Conservation (phyloP, 2,888 invertebrate genomes). For the Leptogaster cylindrica region DNA sequence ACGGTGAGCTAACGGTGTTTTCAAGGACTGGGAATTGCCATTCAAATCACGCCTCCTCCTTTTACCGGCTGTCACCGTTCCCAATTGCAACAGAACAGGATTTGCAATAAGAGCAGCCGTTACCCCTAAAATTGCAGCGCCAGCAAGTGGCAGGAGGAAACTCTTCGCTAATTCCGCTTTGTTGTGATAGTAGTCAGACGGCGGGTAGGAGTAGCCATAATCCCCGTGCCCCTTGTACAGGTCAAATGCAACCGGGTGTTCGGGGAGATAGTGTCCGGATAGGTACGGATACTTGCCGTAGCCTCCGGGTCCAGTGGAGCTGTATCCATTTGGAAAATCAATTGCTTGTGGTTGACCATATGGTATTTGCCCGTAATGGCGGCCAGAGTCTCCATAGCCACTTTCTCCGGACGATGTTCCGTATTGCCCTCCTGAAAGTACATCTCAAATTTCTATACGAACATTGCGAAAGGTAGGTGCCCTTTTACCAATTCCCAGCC, state of each 20-base stretch:
- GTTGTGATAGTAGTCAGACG: conserved; percentile 27
- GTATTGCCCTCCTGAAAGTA: conserved; percentile 14
- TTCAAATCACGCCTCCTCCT: conserved; percentile 14
- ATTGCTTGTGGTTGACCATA: conserved; percentile 50
- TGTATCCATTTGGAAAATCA: conserved; percentile 48
- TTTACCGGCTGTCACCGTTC: conserved; percentile 66
- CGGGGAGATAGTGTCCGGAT: conserved; percentile 25
- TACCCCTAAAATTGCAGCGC: conserved; percentile 80
- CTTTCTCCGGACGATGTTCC: not conserved
- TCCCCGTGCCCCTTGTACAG: conserved; percentile 46
- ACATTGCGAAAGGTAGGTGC: not conserved
- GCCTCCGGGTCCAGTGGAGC: conserved; percentile 17
- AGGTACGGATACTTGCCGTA: not conserved
- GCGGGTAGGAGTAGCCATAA: conserved; percentile 35
- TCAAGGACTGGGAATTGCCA: not conserved
- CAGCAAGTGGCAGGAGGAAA: conserved; percentile 75
- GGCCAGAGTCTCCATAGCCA: not conserved
- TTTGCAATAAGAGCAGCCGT: conserved; percentile 80
- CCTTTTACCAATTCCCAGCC: conserved; percentile 13
- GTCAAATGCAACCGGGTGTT: conserved; percentile 35
- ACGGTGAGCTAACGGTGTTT: conserved; percentile 12
- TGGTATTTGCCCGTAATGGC: conserved; percentile 35
- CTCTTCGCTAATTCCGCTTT: conserved; percentile 64
- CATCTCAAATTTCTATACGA: not conserved
- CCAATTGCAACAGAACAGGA: conserved; percentile 79